A percentile compares a stretch with the other conserved stretches of the same genome.
Evolutionary conservation across 1,140 invertebrate species (phyloP).

Genomic region (Philopotamus ludificatus): DNA sequence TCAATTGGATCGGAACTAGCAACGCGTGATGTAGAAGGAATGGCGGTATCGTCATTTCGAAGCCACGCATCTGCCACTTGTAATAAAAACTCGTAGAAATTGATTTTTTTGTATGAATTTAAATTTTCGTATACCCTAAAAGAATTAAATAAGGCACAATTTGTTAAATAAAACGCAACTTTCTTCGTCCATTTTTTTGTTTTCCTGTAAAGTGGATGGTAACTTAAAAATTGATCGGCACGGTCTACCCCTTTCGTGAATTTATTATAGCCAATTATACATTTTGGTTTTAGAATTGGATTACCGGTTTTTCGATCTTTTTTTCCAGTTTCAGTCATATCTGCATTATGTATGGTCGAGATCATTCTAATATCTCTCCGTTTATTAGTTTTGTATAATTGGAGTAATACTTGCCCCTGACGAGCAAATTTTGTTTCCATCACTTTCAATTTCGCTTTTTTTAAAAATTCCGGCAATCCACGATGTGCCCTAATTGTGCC

Average conservation of each 20-base stretch:
- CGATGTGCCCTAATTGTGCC: conserved; percentile 40
- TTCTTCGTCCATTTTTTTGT: conserved; percentile 30
- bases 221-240: conserved; percentile 21
- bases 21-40: conserved; percentile 7
- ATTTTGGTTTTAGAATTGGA: conserved; percentile 34
- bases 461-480: conserved; percentile 32
- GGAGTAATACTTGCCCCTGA: conserved; percentile 33
- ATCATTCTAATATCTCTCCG: conserved; percentile 29
- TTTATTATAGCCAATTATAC: conserved; percentile 32
- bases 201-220: conserved; percentile 26
- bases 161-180: conserved; percentile 21
- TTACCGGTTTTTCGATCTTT: conserved; percentile 33
- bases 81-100: conserved; percentile 24
- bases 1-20: conserved; percentile 7
- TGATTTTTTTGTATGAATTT: background rate
- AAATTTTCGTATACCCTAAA: conserved; percentile 1
- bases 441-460: conserved; percentile 35
- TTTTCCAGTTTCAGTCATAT: conserved; percentile 35
- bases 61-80: conserved; percentile 30
- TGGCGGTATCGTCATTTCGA: background rate
- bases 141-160: conserved; percentile 32
- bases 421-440: conserved; percentile 37
- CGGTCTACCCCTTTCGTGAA: conserved; percentile 27
- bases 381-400: conserved; percentile 40
- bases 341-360: conserved; percentile 38